Base-by-base conservation (phyloP, 2,888 invertebrate species). In the Caenorhabditis angaria region DNA sequence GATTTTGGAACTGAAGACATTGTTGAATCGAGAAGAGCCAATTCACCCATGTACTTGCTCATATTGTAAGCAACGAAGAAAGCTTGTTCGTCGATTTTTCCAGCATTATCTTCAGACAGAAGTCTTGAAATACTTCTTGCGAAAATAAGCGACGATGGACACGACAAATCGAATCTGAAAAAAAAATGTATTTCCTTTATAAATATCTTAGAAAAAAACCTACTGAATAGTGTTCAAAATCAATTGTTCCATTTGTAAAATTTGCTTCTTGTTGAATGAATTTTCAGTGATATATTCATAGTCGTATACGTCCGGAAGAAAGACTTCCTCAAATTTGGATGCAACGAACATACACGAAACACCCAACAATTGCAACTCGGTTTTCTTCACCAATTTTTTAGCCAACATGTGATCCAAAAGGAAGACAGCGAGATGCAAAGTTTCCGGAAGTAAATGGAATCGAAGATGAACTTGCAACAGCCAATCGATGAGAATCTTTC, bases 281-380 rank as follows among this genome's bases (percentile, higher is more conserved):
- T 93, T 92, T 89, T 95, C 95, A 12, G 95, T 93, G 63, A 97
- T 93, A 88, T 93, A 94, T 18, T 94, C 93, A 89, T 95, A 95
- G 89, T 97, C 97, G 6, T 89, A 90, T 25, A 95, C 91, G 54
- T 93, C 93, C 0, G 96, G 95, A 1, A 93, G 91, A 85, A 92
- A 94, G 85, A 95, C 92, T 90, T 97, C 97, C 89, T 97, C 97
- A 86, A 94, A 96, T 88, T 97, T 97, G 85, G 93, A 92, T 0
- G 97, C 95, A 62, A 96, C 91, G 84, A 94, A 77, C 91, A 91
- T 77, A 92, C 91, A 61, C 10, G 77, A 56, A 53, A 75, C 65
- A n/a, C 77, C 79, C 28, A 79, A 75, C 14, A 82, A 67, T 47
- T 82, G 82, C 22, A 82, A 76, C 10, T 80, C 77, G 1, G 64